Percentiles rank a stretch among this genome's conserved stretches.
Conservation (phyloP, 2,113 vertebrate genomes). For the Sarotherodon lohbergeri region DNA sequence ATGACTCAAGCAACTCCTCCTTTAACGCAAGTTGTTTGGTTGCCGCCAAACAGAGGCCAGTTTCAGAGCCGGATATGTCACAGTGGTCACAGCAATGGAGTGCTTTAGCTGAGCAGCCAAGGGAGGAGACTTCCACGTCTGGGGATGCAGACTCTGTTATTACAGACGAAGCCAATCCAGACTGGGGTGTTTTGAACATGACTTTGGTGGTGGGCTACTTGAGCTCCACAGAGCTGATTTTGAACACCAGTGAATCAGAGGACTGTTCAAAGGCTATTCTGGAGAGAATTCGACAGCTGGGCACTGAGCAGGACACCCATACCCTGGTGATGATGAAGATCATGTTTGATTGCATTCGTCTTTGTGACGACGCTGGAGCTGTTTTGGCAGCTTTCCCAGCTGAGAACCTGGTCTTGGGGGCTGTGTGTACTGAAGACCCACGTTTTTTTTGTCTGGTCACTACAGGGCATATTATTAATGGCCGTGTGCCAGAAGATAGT, state of each 20-base stretch:
- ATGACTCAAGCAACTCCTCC: constrained; percentile 70
- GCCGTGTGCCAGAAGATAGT: constrained; percentile 63
- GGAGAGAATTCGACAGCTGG: constrained; percentile 83
- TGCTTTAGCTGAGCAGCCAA: constrained; percentile 44
- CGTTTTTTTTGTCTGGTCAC: constrained; percentile 92
- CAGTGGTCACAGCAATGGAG: constrained; percentile 68
- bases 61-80: constrained; percentile 78
- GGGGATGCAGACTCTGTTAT: constrained; percentile 74
- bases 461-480: constrained; percentile 76
- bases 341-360: constrained; percentile 87
- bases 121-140: constrained; percentile 59
- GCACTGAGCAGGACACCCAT: constrained; percentile 89
- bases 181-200: constrained; percentile 83
- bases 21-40: constrained; percentile 21
- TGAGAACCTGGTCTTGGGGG: constrained; percentile 90
- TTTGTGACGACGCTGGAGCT: constrained; percentile 80
- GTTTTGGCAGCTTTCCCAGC: constrained; percentile 88
- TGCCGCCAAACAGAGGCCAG: constrained; percentile 70
- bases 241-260: constrained; percentile 78
- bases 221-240: constrained; percentile 88
- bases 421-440: constrained; percentile 86
- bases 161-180: constrained; percentile 72
- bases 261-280: constrained; percentile 84
- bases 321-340: constrained; percentile 89
- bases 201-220: constrained; percentile 93